Base-by-base conservation (phyloP, 2,797 vertebrate genomes). In the Falco biarmicus region DNA sequence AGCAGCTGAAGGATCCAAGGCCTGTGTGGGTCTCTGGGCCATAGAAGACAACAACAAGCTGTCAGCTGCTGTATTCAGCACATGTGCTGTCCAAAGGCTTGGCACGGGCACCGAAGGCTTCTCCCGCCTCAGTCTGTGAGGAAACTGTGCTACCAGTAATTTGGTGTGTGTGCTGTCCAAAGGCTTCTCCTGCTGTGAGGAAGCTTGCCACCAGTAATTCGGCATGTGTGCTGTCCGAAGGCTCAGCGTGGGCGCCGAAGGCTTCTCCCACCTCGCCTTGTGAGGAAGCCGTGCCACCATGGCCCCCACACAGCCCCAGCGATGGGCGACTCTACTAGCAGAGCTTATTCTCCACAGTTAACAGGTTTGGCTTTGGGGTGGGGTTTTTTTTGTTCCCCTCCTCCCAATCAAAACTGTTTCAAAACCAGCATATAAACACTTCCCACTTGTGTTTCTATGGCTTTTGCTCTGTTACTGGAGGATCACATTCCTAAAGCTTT, bases 241-340 rank as follows among this genome's bases (percentile, higher is more conserved):
- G 28, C 39, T 31, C 31, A 29, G 45, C 3, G 1, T 25, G 43
- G 53, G n/a, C 4, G 2, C 18, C 0, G 0, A 28, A 41, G n/a
- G 71, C 17, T 51, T 69, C 61, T 73, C 29, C 54, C 1, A 0
- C 69, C 28, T 56, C 3, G 0, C 29, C 64, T 32, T 6, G 31
- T 5, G 19, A 54, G 28, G 48, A 29, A 45, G 60, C 5, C 0
- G 5, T 56, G 53, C 43, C 7, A 5, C 37, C n/a, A 2, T 5
- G 6, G 22, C 59, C 60, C 37, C 51, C 41, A 47, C 50, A 16
- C 71, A 32, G 57, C 66, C 24, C 63, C 34, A 25, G n/a, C 1
- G 0, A 71, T n/a, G 24, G 17, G 7, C 0, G 1, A 6, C 53
- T 53, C 56, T 0, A 0, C 32, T 1, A 1, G 6, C 6, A 1